Evolutionary conservation across 2,888 invertebrate genomes (phyloP).

Genomic region (Blastobasis lacticolella): DNA sequence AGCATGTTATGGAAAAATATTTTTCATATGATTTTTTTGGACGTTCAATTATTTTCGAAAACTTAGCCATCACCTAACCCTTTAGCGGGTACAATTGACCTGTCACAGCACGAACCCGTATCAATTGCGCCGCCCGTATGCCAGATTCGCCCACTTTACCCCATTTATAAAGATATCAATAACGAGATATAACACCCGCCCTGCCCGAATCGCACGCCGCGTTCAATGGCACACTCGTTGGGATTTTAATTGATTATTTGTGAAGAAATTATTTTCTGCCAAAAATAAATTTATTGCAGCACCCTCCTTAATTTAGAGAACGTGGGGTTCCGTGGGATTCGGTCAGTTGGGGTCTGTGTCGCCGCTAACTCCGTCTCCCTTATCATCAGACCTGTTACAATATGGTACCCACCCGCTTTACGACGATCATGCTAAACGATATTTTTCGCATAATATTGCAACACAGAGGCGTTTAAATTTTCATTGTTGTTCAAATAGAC

Average conservation of each 20-base stretch:
- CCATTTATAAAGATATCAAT: constrained; percentile 70
- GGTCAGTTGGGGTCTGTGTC: constrained; percentile 10
- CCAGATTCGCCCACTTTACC: constrained; percentile 61
- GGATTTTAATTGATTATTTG: constrained; percentile 65
- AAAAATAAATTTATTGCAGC: constrained; percentile 32
- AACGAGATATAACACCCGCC: constrained; percentile 48
- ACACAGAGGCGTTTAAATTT: no score
- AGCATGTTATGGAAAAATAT: no score
- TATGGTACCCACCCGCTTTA: neutral
- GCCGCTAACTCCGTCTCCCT: no score
- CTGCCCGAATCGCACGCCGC: constrained; percentile 39
- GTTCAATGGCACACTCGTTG: constrained; percentile 29
- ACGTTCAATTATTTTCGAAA: neutral
- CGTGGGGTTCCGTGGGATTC: constrained; percentile 18
- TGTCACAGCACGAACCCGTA: constrained; percentile 63
- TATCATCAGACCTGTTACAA: no score
- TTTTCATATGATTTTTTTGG: no score
- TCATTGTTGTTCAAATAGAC: no score
- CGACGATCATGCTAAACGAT: no score
- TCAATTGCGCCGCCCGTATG: constrained; percentile 60
- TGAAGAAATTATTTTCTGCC: constrained; percentile 51
- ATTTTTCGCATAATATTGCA: no score
- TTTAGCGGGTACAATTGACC: constrained; percentile 32
- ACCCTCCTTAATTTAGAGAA: constrained; percentile 28
- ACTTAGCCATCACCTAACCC: constrained; percentile 15